A percentile compares a stretch with the other conserved stretches of the same genome.
These are phyloP conservation scores for Cyanistes caeruleus DNA, from an alignment of 2,113 vertebrate genomes.

Conservation along the genomic window DNA sequence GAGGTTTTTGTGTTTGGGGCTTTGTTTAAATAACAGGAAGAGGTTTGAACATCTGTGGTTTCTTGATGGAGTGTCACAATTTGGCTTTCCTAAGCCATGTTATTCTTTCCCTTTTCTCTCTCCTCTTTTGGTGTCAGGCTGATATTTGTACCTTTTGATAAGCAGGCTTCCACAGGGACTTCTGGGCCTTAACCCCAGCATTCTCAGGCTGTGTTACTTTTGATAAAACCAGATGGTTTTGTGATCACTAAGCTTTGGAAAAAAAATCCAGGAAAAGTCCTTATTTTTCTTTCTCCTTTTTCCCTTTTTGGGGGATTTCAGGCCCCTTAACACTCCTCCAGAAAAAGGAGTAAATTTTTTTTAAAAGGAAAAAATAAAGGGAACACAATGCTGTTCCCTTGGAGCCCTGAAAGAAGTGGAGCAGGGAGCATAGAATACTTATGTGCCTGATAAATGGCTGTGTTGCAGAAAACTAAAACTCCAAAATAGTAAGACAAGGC, in stretches of 20 bases:
- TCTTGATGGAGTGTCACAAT: background rate
- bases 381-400: background rate
- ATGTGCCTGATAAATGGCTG: background rate
- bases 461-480: background rate
- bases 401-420: background rate
- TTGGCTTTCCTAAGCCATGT: background rate
- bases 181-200: background rate
- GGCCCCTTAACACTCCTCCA: background rate
- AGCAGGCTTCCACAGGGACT: background rate
- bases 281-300: background rate
- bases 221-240: background rate
- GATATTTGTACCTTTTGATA: conserved; percentile 30
- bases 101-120: background rate
- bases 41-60: background rate
- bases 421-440: background rate
- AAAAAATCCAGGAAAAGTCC: background rate
- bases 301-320: background rate
- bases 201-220: background rate
- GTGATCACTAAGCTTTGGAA: background rate
- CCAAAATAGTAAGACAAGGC: background rate
- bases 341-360: background rate
- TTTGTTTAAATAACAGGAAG: background rate
- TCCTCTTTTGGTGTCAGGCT: background rate
- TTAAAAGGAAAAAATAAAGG: too few species aligned
- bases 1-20: background rate